Conservation (phyloP, 2,888 invertebrate species). For the Perizoma affinitatum region DNA sequence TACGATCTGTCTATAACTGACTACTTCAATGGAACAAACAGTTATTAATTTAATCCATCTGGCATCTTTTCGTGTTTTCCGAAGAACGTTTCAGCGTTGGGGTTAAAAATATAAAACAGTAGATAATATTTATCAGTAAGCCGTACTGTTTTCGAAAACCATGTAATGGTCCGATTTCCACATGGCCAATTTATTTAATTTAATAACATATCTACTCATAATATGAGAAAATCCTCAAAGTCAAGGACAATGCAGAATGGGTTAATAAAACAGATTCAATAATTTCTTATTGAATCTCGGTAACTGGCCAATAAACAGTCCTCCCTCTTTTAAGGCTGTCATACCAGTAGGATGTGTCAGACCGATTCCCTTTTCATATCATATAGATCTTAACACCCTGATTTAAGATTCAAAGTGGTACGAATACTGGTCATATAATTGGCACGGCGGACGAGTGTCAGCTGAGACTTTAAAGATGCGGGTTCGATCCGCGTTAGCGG, state of each 20-base stretch:
- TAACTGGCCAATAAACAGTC: slow-evolving; percentile 66
- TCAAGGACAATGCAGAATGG: slow-evolving; percentile 13
- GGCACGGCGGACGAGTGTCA: too few relatives aligned
- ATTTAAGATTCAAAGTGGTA: neutral
- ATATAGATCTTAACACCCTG: slow-evolving; percentile 1
- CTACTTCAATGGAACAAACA: too few relatives aligned
- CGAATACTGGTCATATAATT: too few relatives aligned
- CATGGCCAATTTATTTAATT: too few relatives aligned
- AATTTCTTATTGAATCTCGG: slow-evolving; percentile 67
- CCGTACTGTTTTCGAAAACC: too few relatives aligned
- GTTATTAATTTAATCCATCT: neutral
- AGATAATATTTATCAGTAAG: too few relatives aligned
- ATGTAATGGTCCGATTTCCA: too few relatives aligned
- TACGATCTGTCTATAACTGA: too few relatives aligned
- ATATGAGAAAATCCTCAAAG: slow-evolving; percentile 10
- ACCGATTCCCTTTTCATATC: neutral
- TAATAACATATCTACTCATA: neutral
- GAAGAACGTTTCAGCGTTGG: too few relatives aligned
- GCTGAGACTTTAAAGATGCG: too few relatives aligned
- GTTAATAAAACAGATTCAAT: slow-evolving; percentile 48
- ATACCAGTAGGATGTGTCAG: slow-evolving; percentile 16
- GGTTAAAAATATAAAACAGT: too few relatives aligned
- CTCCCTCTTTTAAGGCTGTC: slow-evolving; percentile 52
- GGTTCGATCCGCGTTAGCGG: too few relatives aligned
- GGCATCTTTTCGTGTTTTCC: slow-evolving; percentile 1